Conservation (phyloP, 2,888 invertebrate genomes). For the Microchrysa polita region DNA sequence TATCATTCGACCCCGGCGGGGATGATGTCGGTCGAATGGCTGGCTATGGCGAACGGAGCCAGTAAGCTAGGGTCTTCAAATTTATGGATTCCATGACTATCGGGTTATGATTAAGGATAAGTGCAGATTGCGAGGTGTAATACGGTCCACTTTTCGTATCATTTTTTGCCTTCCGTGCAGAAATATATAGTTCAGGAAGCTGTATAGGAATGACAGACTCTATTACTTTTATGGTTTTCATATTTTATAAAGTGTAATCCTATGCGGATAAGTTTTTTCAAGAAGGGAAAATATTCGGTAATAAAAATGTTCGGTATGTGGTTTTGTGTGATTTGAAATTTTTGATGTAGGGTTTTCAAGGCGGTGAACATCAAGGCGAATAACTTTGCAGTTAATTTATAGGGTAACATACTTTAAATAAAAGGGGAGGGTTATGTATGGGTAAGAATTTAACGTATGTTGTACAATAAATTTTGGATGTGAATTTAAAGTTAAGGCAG, state of each 20-base stretch:
- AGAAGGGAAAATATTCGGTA: not conserved
- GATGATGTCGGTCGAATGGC: not conserved
- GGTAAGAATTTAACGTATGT: too few species aligned
- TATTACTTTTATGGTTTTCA: slow-evolving; percentile 8
- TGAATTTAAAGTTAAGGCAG: too few species aligned
- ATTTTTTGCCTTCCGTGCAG: not conserved
- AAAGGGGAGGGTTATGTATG: too few species aligned
- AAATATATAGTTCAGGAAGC: not conserved
- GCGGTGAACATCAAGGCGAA: too few species aligned
- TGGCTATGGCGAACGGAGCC: not conserved
- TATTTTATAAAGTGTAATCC: slow-evolving; percentile 9
- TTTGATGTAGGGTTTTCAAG: too few species aligned
- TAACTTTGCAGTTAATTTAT: too few species aligned
- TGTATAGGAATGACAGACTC: not conserved
- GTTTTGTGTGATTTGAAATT: too few species aligned
- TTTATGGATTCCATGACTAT: slow-evolving; percentile 24
- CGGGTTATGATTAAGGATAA: slow-evolving; percentile 19
- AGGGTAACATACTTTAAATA: too few species aligned
- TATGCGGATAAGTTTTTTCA: not conserved
- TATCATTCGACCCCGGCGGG: slow-evolving; percentile 1
- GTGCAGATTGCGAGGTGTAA: slow-evolving; percentile 8
- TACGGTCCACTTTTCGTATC: not conserved
- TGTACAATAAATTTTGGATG: too few species aligned
- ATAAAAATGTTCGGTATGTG: too few species aligned
- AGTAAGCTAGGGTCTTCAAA: slow-evolving; percentile 3